Percentiles rank a stretch among this genome's conserved stretches.
phyloP scores from a whole-genome alignment of 2,113 vertebrate genomes.

The Neogobius melanostomus region DNA sequence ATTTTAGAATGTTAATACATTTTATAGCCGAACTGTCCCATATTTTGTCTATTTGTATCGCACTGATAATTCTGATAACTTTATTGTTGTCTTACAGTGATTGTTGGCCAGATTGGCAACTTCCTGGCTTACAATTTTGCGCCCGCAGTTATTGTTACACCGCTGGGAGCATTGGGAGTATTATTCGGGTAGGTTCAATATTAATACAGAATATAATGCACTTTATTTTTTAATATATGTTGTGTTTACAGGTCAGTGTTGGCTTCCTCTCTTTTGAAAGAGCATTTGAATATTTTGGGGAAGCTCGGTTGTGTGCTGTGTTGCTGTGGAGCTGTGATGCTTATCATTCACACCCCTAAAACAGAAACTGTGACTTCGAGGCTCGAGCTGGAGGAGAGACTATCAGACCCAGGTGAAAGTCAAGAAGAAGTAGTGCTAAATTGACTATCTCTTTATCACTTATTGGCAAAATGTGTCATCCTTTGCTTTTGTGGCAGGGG shows the following conservation, averaged over 20 bases:
- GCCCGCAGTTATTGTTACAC: constrained; percentile 91
- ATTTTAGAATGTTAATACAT: no score
- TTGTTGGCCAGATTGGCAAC: constrained; percentile 93
- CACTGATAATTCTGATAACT: background rate
- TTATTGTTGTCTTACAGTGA: constrained; percentile 77
- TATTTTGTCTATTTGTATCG: background rate
- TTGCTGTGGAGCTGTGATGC: constrained; percentile 89
- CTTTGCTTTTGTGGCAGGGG: no score
- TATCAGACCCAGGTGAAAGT: constrained; percentile 87
- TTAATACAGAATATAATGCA: background rate
- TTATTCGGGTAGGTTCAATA: constrained; percentile 89
- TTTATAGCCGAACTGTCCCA: no score
- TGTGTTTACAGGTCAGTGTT: constrained; percentile 84
- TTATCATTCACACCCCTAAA: constrained; percentile 93
- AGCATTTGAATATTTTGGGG: constrained; percentile 90
- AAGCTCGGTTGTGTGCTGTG: constrained; percentile 92
- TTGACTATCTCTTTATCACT: no score
- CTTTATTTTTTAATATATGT: no score
- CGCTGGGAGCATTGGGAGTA: constrained; percentile 93
- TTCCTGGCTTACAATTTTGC: constrained; percentile 94
- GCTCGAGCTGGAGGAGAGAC: constrained; percentile 87
- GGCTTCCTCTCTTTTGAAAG: constrained; percentile 89
- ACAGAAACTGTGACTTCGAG: constrained; percentile 84
- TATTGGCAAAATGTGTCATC: no score
- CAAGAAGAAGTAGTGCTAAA: background rate